Evolutionary conservation across 2,888 invertebrate genomes (phyloP).

Genomic region (Stegophylla sp.): DNA sequence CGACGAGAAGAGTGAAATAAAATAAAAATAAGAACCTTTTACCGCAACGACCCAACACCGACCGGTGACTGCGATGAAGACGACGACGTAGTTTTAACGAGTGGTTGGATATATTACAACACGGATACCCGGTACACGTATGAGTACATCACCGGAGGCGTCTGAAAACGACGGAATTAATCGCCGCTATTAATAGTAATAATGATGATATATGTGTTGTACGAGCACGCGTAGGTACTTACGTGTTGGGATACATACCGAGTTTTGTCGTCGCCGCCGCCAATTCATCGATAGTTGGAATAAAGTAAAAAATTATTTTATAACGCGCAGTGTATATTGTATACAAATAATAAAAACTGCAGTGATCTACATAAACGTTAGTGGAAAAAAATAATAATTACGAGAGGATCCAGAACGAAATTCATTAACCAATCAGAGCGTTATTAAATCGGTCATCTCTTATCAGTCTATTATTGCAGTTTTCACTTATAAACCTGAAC

Average conservation of each 20-base stretch:
- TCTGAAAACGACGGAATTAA: slow-evolving; percentile 17
- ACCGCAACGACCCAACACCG: too few species aligned
- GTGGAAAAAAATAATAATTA: too few species aligned
- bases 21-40: slow-evolving; percentile 13
- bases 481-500: too few species aligned
- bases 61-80: background rate
- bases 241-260: too few species aligned
- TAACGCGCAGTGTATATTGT: background rate
- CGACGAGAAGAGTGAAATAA: background rate
- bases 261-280: background rate
- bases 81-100: background rate
- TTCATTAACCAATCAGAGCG: too few species aligned
- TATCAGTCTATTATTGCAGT: too few species aligned
- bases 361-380: too few species aligned
- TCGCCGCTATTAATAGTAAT: slow-evolving; percentile 18
- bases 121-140: background rate
- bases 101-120: background rate
- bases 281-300: too few species aligned
- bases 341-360: background rate
- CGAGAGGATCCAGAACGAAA: too few species aligned
- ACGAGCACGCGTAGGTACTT: background rate
- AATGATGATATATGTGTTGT: background rate
- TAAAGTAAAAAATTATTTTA: background rate
- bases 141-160: slow-evolving; percentile 14
- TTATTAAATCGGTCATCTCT: too few species aligned